Evolutionary conservation across 2,797 vertebrate genomes (phyloP).

Genomic region (Cetoscarus ocellatus): DNA sequence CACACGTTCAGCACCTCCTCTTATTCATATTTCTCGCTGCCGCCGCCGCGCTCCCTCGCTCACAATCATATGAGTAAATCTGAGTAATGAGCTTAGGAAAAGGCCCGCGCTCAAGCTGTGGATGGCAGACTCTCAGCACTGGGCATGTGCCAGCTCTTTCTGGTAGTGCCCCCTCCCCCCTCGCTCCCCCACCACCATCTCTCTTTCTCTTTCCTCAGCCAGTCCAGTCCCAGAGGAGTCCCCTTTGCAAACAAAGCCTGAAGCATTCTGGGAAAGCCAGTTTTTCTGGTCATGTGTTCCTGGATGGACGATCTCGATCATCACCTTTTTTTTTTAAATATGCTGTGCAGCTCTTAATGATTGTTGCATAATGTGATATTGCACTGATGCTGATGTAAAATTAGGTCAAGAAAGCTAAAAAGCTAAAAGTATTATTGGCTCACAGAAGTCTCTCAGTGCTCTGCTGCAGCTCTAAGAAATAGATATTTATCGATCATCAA

Average conservation of each 20-base stretch:
- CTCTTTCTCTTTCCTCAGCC: slow-evolving; percentile 50
- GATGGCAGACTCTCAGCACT: slow-evolving; percentile 74
- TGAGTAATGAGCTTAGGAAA: slow-evolving; percentile 71
- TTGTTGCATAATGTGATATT: slow-evolving; percentile 1
- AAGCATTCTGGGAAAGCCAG: slow-evolving; percentile 80
- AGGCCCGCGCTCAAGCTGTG: slow-evolving; percentile 73
- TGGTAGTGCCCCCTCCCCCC: slow-evolving; percentile 50
- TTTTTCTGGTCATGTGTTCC: slow-evolving; percentile 64
- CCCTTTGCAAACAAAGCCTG: slow-evolving; percentile 74
- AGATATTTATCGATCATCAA: background rate
- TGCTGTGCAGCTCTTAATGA: slow-evolving; percentile 12
- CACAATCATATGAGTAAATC: slow-evolving; percentile 67
- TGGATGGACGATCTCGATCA: slow-evolving; percentile 45
- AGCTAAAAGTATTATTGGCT: background rate
- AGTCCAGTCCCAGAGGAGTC: slow-evolving; percentile 69
- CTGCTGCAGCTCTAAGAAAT: background rate
- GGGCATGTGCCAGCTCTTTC: slow-evolving; percentile 77
- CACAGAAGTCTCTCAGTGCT: slow-evolving; percentile 6
- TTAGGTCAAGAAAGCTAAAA: background rate
- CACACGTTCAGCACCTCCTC: slow-evolving; percentile 13
- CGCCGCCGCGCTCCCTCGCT: slow-evolving; percentile 44
- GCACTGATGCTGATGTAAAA: slow-evolving; percentile 4
- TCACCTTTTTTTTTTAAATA: slow-evolving; percentile 11
- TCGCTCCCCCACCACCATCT: background rate
- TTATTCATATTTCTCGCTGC: slow-evolving; percentile 18